phyloP scores from a whole-genome alignment of 2,797 vertebrate species.

The Smutsia gigantea region DNA sequence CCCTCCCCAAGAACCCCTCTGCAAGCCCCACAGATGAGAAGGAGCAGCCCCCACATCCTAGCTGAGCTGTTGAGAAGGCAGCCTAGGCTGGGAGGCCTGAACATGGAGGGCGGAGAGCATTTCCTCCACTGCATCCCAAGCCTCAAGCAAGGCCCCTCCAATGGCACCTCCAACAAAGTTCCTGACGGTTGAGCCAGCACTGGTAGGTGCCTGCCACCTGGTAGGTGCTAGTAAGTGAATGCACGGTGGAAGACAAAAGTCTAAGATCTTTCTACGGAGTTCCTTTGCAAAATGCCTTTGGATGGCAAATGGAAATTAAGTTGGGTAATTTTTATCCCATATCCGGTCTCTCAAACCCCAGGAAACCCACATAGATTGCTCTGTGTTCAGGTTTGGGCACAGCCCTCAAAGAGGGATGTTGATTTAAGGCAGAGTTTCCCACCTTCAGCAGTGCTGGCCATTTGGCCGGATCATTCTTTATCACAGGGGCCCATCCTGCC shows the following conservation, averaged over 20 bases:
- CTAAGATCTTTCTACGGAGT: background rate
- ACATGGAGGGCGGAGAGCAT: rapidly evolving
- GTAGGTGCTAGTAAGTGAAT: background rate
- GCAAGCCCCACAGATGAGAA: background rate
- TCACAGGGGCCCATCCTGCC: rapidly evolving
- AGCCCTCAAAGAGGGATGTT: background rate
- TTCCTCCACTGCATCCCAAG: rapidly evolving
- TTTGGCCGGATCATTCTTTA: background rate
- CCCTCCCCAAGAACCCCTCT: background rate
- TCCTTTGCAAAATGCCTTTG: background rate
- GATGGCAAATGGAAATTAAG: background rate
- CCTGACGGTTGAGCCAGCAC: rapidly evolving
- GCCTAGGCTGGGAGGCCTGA: background rate
- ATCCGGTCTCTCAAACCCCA: background rate
- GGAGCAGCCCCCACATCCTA: rapidly evolving
- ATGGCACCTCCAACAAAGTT: rapidly evolving
- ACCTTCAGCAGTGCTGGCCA: background rate
- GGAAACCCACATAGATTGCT: slow-evolving; percentile 27
- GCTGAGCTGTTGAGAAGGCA: background rate
- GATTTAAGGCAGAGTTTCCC: background rate
- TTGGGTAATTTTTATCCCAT: background rate
- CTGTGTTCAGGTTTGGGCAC: background rate
- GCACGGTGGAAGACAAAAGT: background rate
- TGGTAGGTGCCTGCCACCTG: background rate
- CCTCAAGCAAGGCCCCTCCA: background rate